phyloP scores from a whole-genome alignment of 2,113 vertebrate genomes.

The Eulacestoma nigropectus region DNA sequence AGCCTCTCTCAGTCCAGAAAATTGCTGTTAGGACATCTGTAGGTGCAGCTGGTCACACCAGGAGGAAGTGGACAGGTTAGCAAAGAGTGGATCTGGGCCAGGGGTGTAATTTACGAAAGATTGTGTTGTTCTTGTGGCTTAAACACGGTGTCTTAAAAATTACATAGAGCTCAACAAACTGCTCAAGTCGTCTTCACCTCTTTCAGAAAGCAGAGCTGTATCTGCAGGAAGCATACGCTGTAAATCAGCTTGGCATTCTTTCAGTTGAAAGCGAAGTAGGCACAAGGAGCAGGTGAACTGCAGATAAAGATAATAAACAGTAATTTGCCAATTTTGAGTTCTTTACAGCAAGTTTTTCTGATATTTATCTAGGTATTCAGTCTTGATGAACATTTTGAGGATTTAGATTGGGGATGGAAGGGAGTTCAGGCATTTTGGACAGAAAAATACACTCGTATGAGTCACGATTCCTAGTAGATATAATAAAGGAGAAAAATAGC shows the following conservation, averaged over 20 bases:
- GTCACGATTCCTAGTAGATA: background rate
- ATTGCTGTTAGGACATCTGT: background rate
- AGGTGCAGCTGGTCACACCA: background rate
- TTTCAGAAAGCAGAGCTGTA: background rate
- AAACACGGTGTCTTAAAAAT: background rate
- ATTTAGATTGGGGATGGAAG: background rate
- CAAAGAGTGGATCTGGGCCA: background rate
- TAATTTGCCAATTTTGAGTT: background rate
- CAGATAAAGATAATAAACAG: background rate
- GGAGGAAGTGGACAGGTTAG: background rate
- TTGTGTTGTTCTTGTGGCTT: background rate
- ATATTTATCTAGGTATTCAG: background rate
- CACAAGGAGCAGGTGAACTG: background rate
- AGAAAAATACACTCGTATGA: background rate
- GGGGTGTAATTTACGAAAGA: background rate
- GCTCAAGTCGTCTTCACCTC: background rate
- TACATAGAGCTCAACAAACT: background rate
- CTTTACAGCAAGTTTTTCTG: background rate
- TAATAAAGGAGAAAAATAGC: background rate
- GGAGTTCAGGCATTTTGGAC: background rate
- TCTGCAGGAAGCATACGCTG: background rate
- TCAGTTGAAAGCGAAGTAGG: background rate
- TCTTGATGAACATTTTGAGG: background rate
- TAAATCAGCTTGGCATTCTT: background rate
- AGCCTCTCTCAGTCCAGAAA: background rate